Evolutionary conservation across 53 echinoderm and acorn worm genomes (phyloP), one percentile per base, ranked within the genome.

Genomic region (Arbacia lixula): DNA sequence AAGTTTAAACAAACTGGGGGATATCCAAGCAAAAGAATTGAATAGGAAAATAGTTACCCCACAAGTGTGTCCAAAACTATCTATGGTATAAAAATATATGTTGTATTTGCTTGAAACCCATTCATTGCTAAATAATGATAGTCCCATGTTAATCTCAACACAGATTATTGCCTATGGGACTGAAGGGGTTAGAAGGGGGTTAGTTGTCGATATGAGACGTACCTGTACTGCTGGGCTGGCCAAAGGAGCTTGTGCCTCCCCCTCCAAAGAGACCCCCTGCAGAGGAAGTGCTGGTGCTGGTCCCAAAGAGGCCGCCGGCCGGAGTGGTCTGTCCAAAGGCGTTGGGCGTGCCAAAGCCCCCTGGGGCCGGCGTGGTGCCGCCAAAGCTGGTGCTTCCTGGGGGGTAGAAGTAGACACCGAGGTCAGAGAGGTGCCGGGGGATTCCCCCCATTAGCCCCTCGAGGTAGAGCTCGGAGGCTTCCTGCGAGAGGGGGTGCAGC

Each of bases 241-340:
- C 91, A 78, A 91, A 91, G 31, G 88, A 88, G 79, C 55, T 85
- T n/a, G 88, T 85, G 11, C 58, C 79, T 53, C 84, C 79, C n/a
- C 90, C 84, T n/a, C 90, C 84, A 41, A 95, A 95, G 37, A 92
- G 81, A 3, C 92, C 85, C 30, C 95, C 92, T 12, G 82, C 20
- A 2, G 89, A 24, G 4, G 57, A 66, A 19, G 67, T 83, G 46
- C 62, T 92, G 1, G 95, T 60, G 36, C 72, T 82, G 12, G 84
- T 76, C 4, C 91, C 91, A 95, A 95, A 95, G 14, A 95, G 83
- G 36, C 87, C 85, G 19, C 75, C 81, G 20, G 87, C 84, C 4
- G 95, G 95, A 21, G 95, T 95, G 51, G 79, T 86, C 41, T 92
- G 90, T 60, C 95, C 95, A 88, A 95, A 95, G 4, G 92, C 92